Base-by-base conservation (phyloP, 2,888 invertebrate genomes). In the Lasioglossum calceatum region DNA sequence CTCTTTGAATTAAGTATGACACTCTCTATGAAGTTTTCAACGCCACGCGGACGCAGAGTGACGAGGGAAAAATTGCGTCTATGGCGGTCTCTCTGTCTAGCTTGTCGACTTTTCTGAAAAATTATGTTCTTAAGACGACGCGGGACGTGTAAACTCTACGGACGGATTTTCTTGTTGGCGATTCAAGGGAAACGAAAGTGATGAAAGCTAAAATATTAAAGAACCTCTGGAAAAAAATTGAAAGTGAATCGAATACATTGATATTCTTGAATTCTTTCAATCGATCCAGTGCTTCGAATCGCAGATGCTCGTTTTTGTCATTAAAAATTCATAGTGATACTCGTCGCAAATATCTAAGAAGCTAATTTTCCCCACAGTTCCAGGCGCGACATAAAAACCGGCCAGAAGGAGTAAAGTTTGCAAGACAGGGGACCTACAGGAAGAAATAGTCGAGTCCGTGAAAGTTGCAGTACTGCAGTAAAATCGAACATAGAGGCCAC, bases 1-100 rank as follows among this genome's bases (percentile, higher is more conserved):
- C 36, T 67, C 67, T 67, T 19, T 67, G 36, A 67, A 67, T 67
- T 67, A 67, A 67, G 67, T 36, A 36, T 67, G 36, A 67, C 32
- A 8, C 61, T n/a, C 27, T 64, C 32, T 16, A 67, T 67, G 67
- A 32, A 36, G 32, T 32, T 67, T 67, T 67, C 67, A 67, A 67
- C 36, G 36, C 36, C 32, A n/a, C 54, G 23, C 54, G 54, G 61
- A 16, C 16, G 16, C 27, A 0, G 12, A 27, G 27, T 19, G 67
- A 19, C 67, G 36, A 36, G 67, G 67, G 67, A 67, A 36, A 67
- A 19, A 36, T 32, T 67, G 67, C 67, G 19, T 36, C 19, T 8
- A 36, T 7, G 27, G 27, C 0, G 64, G 8, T 8, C 36, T 19
- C 32, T 12, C 5, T 16, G 64, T 32, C 32, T 10, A 23, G 32